Percentiles rank a stretch among this genome's conserved stretches.
phyloP scores from a whole-genome alignment of 2,113 vertebrate species.

The Pica pica region DNA sequence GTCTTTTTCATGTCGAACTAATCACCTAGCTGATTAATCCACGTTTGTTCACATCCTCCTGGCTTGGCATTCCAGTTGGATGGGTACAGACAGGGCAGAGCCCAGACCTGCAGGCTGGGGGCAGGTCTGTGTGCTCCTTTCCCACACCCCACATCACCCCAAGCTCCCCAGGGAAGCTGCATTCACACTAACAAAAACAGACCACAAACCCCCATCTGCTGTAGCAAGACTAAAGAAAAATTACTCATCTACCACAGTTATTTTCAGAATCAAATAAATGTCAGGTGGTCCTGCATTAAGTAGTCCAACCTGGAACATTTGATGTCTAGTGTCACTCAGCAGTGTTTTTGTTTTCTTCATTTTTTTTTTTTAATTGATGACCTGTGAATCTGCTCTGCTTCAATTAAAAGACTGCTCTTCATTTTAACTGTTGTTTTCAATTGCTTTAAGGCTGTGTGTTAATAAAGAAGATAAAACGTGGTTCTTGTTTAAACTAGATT shows the following conservation, averaged over 20 bases:
- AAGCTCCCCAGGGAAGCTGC: neutral
- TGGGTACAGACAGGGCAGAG: neutral
- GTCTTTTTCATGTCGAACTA: neutral
- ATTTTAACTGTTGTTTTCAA: neutral
- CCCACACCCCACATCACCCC: rapidly evolving
- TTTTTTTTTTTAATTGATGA: neutral
- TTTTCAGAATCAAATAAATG: conserved; percentile 39
- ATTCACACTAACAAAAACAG: neutral
- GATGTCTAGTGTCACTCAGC: neutral
- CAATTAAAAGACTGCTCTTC: neutral
- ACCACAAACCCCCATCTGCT: neutral
- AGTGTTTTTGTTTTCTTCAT: neutral
- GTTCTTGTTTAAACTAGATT: neutral
- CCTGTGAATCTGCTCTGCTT: neutral
- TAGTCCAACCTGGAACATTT: neutral
- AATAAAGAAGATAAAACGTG: neutral
- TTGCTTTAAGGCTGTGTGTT: neutral
- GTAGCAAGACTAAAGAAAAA: neutral
- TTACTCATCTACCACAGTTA: neutral
- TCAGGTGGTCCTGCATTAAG: conserved; percentile 30
- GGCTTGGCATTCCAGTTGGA: neutral
- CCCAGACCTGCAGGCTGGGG: too few species aligned
- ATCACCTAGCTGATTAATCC: neutral
- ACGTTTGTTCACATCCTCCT: neutral
- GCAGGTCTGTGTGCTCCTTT: neutral